Base-by-base conservation (phyloP, 92 coral and sea anemone species). In the Siderastrea siderea region DNA sequence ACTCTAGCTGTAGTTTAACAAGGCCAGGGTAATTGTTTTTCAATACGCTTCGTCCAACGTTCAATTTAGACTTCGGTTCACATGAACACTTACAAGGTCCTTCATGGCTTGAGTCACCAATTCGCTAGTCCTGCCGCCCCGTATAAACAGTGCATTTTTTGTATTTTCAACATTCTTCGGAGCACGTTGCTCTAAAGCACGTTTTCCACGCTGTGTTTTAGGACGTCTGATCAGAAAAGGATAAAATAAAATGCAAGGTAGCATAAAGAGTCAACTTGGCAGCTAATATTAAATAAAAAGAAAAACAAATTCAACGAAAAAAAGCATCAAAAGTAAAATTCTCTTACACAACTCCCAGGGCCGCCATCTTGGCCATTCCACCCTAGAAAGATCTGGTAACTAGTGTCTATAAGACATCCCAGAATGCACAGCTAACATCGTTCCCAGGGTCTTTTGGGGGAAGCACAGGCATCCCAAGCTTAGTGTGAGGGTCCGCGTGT, bases 71-170 rank as follows among this genome's bases (percentile, higher is more conserved):
- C 54, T 45, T 6, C 6, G 48, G 44, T 77, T 26, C 11, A 44
- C 4, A 3, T 6, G 46, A 16, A 43, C 68, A 89, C 99, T 90
- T 89, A 97, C 99, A 76, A 97, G 83, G 77, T 97, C 99, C 78
- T 97, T 97, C 83, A 97, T 48, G 62, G 98, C 88, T 85, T 95
- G 98, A 5, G 98, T 97, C 1, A 97, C 98, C 8, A 87, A 69
- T 70, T 97, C 98, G 74, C 99, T 97, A 10, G 99, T 97, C 73
- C 87, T 87, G 88, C 99, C 99, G 45, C 99, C 99, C 4, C 99
- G 97, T 9, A 97, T 87, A 71, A 97, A 94, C 95, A 97, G 58
- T 46, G 98, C 96, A 63, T 88, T 77, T 86, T 97, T 97, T 17
- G 96, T 94, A 84, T 97, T 97, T 78, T 97, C 99, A 6, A 96